These are phyloP conservation scores for Teleogryllus occipitalis DNA, from an alignment of 1,140 invertebrate genomes.

Conservation along the genomic window DNA sequence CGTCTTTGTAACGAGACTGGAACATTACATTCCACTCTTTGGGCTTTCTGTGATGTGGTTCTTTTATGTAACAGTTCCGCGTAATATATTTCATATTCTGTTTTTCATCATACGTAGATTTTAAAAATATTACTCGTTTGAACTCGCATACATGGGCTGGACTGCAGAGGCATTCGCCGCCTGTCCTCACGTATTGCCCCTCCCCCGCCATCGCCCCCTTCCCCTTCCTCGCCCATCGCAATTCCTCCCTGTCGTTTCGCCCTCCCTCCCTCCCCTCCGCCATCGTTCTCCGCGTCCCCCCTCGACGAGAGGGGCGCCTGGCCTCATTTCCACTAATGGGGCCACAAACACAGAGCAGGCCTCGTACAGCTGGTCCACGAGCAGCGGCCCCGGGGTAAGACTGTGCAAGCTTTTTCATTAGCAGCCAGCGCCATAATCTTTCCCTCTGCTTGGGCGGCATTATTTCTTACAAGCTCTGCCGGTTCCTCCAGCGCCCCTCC, in stretches of 20 bases:
- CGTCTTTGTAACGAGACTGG: neutral
- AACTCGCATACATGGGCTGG: neutral
- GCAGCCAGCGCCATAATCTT: neutral
- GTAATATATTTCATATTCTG: neutral
- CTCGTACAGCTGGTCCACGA: neutral
- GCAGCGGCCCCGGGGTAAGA: neutral
- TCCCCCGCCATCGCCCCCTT: no score
- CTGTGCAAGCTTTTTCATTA: neutral
- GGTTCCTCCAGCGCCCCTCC: neutral
- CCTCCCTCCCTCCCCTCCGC: no score
- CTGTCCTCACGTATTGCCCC: no score
- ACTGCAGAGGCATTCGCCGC: neutral
- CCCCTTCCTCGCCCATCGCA: no score
- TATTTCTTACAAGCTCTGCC: slow-evolving; percentile 1
- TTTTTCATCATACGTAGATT: neutral
- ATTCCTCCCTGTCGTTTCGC: no score
- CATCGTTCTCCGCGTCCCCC: no score
- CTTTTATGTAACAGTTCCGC: neutral
- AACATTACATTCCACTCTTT: neutral
- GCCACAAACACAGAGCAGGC: neutral
- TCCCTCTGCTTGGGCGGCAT: neutral
- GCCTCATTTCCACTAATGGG: neutral
- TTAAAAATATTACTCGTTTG: neutral
- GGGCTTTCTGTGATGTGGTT: neutral
- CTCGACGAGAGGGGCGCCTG: neutral